These are phyloP conservation scores for Anoura caudifer DNA, from an alignment of 2,113 vertebrate genomes.

Conservation along the genomic window DNA sequence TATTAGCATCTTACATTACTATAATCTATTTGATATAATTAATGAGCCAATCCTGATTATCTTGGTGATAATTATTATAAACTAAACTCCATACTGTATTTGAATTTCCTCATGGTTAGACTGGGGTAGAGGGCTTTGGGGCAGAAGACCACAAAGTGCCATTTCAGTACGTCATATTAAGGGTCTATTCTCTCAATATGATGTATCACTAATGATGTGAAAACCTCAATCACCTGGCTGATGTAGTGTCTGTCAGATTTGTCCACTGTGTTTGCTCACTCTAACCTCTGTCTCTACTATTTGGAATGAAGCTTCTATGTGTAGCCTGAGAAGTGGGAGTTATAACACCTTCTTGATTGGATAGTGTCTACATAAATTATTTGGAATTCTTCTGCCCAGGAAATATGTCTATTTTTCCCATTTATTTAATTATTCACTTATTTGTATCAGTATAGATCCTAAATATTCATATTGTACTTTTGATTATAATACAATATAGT, in stretches of 20 bases:
- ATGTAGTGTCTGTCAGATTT: neutral
- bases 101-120: neutral
- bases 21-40: neutral
- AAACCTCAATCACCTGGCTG: neutral
- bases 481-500: neutral
- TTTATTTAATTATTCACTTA: neutral
- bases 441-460: neutral
- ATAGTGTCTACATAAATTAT: neutral
- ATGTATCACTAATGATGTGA: neutral
- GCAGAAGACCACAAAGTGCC: neutral
- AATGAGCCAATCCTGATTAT: neutral
- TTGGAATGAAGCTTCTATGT: neutral
- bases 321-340: neutral
- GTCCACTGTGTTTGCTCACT: too few species aligned
- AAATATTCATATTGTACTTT: neutral
- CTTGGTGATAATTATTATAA: neutral
- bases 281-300: neutral
- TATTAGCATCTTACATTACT: neutral
- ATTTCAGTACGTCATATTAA: neutral
- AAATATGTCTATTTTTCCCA: neutral
- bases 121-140: neutral
- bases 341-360: neutral
- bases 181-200: neutral
- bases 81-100: neutral
- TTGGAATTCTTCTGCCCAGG: neutral